Percentiles rank a stretch among this genome's conserved stretches.
Conservation (phyloP, 1,140 invertebrate genomes). For the Listronotus oregonensis region DNA sequence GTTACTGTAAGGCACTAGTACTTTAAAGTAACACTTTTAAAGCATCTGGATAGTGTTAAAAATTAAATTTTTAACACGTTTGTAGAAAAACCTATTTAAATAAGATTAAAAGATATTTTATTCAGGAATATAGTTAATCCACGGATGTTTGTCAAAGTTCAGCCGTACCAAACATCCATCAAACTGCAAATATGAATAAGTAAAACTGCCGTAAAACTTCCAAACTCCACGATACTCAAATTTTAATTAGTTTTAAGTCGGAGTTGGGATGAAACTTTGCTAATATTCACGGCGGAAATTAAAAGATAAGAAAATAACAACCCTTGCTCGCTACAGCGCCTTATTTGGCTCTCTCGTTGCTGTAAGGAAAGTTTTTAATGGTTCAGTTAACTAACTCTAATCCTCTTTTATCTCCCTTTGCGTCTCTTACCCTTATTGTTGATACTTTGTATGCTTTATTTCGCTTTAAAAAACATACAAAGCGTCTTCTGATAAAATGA, state of each 20-base stretch:
- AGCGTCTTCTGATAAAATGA: too few species aligned
- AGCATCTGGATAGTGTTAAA: too few species aligned
- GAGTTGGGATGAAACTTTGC: constrained; percentile 50
- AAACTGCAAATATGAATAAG: constrained; percentile 48
- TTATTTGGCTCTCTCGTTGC: constrained; percentile 27
- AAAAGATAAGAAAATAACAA: constrained; percentile 56
- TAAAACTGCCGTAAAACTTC: constrained; percentile 55
- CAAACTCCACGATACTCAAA: constrained; percentile 51
- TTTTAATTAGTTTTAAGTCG: constrained; percentile 56
- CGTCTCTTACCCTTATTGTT: not conserved
- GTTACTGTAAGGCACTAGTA: too few species aligned
- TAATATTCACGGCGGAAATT: constrained; percentile 54
- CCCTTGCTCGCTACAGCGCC: constrained; percentile 24
- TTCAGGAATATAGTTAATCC: too few species aligned
- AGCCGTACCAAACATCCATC: constrained; percentile 40
- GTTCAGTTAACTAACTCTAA: constrained; percentile 28
- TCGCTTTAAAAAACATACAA: too few species aligned
- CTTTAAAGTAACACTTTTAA: too few species aligned
- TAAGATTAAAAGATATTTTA: too few species aligned
- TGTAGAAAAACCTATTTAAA: too few species aligned
- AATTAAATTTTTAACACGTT: too few species aligned
- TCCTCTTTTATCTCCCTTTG: constrained; percentile 8
- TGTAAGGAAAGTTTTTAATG: constrained; percentile 36
- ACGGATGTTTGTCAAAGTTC: constrained; percentile 20
- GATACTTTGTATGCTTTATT: too few species aligned